These are phyloP conservation scores for Solea solea DNA, from an alignment of 2,113 vertebrate species.

Conservation along the genomic window DNA sequence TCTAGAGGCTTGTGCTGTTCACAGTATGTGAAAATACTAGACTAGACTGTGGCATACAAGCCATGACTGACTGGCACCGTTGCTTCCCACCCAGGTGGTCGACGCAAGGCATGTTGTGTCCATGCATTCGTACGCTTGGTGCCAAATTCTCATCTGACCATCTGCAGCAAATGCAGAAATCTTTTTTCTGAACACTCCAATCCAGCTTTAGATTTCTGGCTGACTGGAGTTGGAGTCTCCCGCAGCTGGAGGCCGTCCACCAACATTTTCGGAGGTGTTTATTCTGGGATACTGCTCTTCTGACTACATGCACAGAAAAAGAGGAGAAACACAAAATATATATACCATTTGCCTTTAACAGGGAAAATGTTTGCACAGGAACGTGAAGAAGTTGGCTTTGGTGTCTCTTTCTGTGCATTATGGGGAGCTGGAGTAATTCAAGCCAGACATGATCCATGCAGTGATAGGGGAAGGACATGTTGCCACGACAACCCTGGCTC, in stretches of 20 bases:
- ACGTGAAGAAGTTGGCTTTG: background rate
- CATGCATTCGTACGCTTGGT: background rate
- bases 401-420: slow-evolving; percentile 5
- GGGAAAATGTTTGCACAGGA: background rate
- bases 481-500: slow-evolving; percentile 73
- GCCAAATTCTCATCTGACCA: background rate
- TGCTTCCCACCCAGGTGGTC: no score
- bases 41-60: no score
- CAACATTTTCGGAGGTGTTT: no score
- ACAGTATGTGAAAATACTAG: no score
- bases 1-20: no score
- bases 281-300: no score
- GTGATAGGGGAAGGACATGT: slow-evolving; percentile 62
- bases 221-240: no score
- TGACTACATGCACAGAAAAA: no score
- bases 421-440: slow-evolving; percentile 24
- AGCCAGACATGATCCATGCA: slow-evolving; percentile 58
- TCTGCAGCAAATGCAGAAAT: background rate
- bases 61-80: no score
- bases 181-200: background rate
- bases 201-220: no score
- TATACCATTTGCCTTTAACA: background rate
- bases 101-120: background rate
- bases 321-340: no score
- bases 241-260: no score